Conservation (phyloP, 1,140 invertebrate species). For the Rhysida immarginata region DNA sequence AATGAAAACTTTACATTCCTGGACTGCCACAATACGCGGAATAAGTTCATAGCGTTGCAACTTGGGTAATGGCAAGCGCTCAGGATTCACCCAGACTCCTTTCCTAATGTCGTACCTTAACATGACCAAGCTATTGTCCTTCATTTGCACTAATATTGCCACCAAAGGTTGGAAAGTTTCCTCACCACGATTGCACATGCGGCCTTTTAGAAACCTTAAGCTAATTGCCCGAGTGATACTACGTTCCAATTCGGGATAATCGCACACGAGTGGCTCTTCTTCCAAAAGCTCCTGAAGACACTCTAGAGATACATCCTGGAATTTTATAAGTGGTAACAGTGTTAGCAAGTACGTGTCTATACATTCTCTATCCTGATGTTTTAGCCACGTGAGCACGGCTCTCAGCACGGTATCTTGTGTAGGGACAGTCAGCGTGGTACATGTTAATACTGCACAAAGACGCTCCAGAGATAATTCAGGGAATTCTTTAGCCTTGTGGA, state of each 20-base stretch:
- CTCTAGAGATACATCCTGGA: not conserved
- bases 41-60: not conserved
- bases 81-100: not conserved
- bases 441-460: not conserved
- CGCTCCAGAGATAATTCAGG: not conserved
- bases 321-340: not conserved
- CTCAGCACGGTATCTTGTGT: not conserved
- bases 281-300: not conserved
- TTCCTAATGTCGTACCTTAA: not conserved
- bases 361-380: conserved; percentile 3
- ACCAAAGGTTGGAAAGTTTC: not conserved
- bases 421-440: not conserved
- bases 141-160: not conserved
- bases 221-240: not conserved
- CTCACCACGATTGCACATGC: not conserved
- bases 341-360: conserved; percentile 1
- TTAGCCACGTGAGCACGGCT: not conserved
- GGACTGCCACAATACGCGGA: not conserved
- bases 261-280: not conserved
- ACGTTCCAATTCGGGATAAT: conserved; percentile 1
- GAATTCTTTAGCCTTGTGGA: conserved; percentile 1
- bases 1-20: not conserved
- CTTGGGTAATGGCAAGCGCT: not conserved
- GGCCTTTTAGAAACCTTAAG: not conserved
- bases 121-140: not conserved